These are phyloP conservation scores for Apodemia zela DNA, from an alignment of 2,888 invertebrate species.

Conservation along the genomic window DNA sequence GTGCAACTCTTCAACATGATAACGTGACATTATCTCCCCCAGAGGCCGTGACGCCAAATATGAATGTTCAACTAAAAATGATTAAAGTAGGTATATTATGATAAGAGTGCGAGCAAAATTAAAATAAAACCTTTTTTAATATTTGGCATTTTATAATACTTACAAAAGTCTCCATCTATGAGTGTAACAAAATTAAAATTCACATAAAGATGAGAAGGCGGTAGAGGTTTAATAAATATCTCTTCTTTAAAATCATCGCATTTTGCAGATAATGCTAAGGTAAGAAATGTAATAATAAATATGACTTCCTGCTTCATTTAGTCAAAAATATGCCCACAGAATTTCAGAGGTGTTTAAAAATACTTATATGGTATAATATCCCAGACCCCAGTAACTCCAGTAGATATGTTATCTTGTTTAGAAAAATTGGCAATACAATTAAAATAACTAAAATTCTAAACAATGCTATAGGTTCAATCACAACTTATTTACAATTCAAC, in stretches of 20 bases:
- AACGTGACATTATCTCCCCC: conserved; percentile 91
- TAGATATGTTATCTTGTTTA: neutral
- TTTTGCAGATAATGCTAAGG: conserved; percentile 34
- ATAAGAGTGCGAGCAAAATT: neutral
- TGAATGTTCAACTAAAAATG: conserved; percentile 88
- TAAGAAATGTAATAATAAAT: conserved; percentile 24
- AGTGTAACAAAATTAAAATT: conserved; percentile 95
- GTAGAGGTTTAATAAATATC: conserved; percentile 90
- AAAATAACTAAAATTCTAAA: too few relatives aligned
- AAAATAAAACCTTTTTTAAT: neutral
- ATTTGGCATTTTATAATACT: conserved; percentile 47
- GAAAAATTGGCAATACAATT: too few relatives aligned
- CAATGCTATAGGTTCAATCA: too few relatives aligned
- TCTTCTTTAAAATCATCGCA: conserved; percentile 92
- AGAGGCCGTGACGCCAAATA: conserved; percentile 93
- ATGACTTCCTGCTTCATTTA: neutral
- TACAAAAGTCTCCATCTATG: conserved; percentile 84
- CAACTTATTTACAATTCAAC: too few relatives aligned
- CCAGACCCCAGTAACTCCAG: neutral
- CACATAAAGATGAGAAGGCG: conserved; percentile 91
- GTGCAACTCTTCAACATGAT: conserved; percentile 93
- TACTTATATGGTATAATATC: neutral
- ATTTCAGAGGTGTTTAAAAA: neutral
- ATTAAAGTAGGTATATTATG: neutral
- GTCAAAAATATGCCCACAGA: neutral